Conservation (phyloP, 2,797 vertebrate species). For the Microtus agrestis region DNA sequence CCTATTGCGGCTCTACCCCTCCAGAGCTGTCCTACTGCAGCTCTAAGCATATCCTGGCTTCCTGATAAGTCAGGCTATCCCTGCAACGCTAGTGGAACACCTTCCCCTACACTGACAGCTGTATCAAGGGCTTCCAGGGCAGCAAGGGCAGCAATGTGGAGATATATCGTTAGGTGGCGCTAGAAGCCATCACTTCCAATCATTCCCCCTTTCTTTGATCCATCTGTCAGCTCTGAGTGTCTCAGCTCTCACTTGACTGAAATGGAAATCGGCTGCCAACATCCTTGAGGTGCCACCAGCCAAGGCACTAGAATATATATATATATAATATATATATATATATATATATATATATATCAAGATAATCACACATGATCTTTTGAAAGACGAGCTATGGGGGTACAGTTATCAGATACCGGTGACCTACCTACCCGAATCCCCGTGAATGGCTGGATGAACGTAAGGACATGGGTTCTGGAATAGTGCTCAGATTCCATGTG, state of each 20-base stretch:
- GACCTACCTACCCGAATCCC: neutral
- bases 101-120: too few species aligned
- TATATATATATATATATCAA: neutral
- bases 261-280: conserved; percentile 69
- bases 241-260: conserved; percentile 55
- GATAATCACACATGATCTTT: conserved; percentile 53
- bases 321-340: too few species aligned
- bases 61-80: too few species aligned
- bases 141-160: neutral
- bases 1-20: too few species aligned
- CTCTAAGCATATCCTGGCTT: too few species aligned
- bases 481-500: neutral
- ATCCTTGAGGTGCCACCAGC: conserved; percentile 24
- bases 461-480: neutral
- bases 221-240: neutral
- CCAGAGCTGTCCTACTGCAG: too few species aligned
- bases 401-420: neutral
- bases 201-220: neutral
- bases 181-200: conserved; percentile 73
- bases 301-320: neutral
- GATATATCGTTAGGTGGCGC: conserved; percentile 69
- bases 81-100: too few species aligned
- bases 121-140: neutral
- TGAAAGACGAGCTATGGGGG: conserved; percentile 30
- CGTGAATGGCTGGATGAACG: neutral